Evolutionary conservation across 2,797 vertebrate genomes (phyloP), one percentile per base, ranked within the genome.

Genomic region (Botia kubotai): DNA sequence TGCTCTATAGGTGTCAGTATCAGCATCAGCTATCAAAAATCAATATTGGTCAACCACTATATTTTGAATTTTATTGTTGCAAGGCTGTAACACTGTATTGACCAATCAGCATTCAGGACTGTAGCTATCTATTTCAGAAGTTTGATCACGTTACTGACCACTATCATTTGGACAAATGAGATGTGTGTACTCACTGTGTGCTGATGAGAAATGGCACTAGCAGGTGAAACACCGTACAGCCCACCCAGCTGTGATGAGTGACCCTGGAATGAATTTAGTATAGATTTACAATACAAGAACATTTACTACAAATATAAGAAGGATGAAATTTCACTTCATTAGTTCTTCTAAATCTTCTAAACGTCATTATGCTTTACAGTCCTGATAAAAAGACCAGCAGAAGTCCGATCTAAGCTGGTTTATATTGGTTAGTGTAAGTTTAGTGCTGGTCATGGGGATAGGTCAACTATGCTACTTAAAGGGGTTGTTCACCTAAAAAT

Each of bases 171-270:
- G 26, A 63, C 19, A 46, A 2, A 48, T 68, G 29, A 50, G 17
- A 57, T 67, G 70, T 55, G 48, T 48, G 63, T 83, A 96, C 97
- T 92, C 92, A 98, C 97, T 0, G 95, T 92, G 90, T 96, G 95
- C 91, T 96, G 97, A 81, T 96, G 95, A 55, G 95, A 90, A 89
- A 95, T 93, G 82, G 93, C 82, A 81, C 95, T 88, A 2, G 93
- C 92, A 75, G 94, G 85, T 82, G 95, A 89, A 69, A 93, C 90
- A 84, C 96, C 95, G 0, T 97, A 98, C 83, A 97, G 92, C 88
- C 95, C 93, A 12, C 96, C 94, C 89, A 96, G 93, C 90, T 97
- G 96, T 89, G 93, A 92, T 68, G 96, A 96, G 92, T 95, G 96
- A 90, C 95, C 94, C 97, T 98, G 90, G 7, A 77, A 81, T 0